Evolutionary conservation across 2,797 vertebrate species (phyloP).

Genomic region (Prionace glauca): DNA sequence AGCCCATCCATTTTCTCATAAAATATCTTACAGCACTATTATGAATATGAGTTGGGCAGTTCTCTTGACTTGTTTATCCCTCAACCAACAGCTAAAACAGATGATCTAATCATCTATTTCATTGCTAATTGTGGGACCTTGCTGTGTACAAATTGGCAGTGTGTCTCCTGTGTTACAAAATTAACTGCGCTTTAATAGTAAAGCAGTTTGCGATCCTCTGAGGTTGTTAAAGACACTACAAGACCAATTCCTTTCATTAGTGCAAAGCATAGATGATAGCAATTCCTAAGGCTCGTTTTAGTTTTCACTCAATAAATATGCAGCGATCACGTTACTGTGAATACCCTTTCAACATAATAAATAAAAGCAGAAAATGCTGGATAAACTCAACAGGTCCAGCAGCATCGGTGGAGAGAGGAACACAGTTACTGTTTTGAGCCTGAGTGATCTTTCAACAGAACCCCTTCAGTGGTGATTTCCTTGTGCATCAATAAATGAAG

Average conservation of each 20-base stretch:
- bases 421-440: too few relatives aligned
- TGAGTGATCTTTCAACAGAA: too few relatives aligned
- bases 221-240: neutral
- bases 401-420: too few relatives aligned
- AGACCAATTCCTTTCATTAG: neutral
- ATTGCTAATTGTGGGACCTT: neutral
- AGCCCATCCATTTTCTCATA: neutral
- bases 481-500: too few relatives aligned
- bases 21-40: neutral
- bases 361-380: too few relatives aligned
- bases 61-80: neutral
- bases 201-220: neutral
- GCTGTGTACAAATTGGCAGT: neutral
- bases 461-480: too few relatives aligned
- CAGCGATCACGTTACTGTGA: neutral
- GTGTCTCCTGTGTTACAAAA: neutral
- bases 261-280: neutral
- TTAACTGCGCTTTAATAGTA: neutral
- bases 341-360: neutral
- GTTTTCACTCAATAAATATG: neutral
- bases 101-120: neutral
- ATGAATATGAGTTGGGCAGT: neutral
- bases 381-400: too few relatives aligned
- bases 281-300: neutral
- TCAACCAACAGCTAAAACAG: neutral